A percentile compares a stretch with the other conserved stretches of the same genome.
phyloP scores from a whole-genome alignment of 1,140 invertebrate species.

The Meteorus sp. region DNA sequence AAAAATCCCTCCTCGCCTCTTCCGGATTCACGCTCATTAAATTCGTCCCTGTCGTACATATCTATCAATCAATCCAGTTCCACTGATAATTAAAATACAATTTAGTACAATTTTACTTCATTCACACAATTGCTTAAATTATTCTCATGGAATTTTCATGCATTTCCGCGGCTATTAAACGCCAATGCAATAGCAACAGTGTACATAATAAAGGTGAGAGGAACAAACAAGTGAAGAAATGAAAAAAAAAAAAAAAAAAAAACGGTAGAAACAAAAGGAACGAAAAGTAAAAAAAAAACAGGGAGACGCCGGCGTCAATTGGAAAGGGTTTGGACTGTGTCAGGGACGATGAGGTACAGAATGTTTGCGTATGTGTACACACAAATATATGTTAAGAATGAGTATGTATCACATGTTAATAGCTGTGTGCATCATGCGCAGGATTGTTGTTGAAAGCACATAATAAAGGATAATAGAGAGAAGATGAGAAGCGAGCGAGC shows the following conservation, averaged over 20 bases:
- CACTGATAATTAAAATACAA: constrained; percentile 2
- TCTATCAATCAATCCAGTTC: constrained; percentile 5
- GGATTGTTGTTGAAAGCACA: not conserved
- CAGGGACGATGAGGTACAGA: constrained; percentile 19
- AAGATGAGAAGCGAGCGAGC: not conserved
- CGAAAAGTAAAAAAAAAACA: not conserved
- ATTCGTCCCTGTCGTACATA: no score
- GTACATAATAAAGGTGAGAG: constrained; percentile 14
- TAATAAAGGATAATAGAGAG: not conserved
- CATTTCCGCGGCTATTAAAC: constrained; percentile 10
- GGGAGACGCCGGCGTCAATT: constrained; percentile 14
- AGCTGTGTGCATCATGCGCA: not conserved
- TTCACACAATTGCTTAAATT: not conserved
- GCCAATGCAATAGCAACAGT: not conserved
- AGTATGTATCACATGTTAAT: constrained; percentile 4
- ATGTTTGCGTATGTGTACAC: constrained; percentile 6
- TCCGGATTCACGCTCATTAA: constrained; percentile 28
- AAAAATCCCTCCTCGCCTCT: constrained; percentile 24
- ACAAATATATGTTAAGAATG: not conserved
- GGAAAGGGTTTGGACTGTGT: constrained; percentile 15
- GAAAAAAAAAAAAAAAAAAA: constrained; percentile 11
- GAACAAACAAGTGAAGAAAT: no score
- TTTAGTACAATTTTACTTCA: not conserved
- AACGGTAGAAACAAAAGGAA: not conserved
- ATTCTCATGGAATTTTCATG: not conserved